Conservation (phyloP, 2,888 invertebrate species). For the Drosophila melanocephala region DNA sequence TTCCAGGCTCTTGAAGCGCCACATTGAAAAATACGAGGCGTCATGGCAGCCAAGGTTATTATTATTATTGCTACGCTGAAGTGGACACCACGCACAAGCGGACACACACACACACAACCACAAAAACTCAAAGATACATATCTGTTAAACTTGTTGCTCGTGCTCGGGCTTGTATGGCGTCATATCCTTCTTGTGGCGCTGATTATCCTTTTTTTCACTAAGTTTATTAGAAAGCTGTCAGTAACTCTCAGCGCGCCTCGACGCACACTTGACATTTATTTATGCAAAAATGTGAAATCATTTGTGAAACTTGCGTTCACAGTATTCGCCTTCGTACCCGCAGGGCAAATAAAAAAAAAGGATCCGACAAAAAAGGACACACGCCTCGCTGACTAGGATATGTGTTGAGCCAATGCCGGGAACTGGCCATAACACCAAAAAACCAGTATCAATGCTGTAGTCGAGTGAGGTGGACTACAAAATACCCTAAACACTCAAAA, state of each 20-base stretch:
- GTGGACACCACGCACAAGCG: slow-evolving; percentile 54
- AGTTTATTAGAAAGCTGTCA: slow-evolving; percentile 81
- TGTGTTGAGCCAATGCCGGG: slow-evolving; percentile 37
- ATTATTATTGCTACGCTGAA: slow-evolving; percentile 76
- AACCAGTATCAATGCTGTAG: neutral
- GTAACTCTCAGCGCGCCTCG: slow-evolving; percentile 69
- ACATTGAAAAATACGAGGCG: slow-evolving; percentile 68
- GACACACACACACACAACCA: slow-evolving; percentile 21
- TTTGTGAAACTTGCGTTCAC: slow-evolving; percentile 78
- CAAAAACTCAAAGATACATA: slow-evolving; percentile 6
- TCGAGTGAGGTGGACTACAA: neutral
- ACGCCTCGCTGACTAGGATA: slow-evolving; percentile 55
- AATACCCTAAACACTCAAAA: neutral
- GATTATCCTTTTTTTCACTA: slow-evolving; percentile 74
- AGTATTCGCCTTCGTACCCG: slow-evolving; percentile 14
- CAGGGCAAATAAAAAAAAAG: slow-evolving; percentile 37
- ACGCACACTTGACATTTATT: slow-evolving; percentile 81
- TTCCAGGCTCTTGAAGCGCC: slow-evolving; percentile 43
- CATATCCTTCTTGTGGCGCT: slow-evolving; percentile 57
- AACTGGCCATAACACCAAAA: slow-evolving; percentile 22
- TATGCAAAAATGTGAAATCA: slow-evolving; percentile 82
- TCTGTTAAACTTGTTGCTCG: slow-evolving; percentile 66
- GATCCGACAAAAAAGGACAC: slow-evolving; percentile 38
- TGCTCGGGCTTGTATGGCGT: slow-evolving; percentile 23
- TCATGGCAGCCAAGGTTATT: slow-evolving; percentile 76